Conservation (phyloP, 2,797 vertebrate species). For the Leptodactylus fallax region DNA sequence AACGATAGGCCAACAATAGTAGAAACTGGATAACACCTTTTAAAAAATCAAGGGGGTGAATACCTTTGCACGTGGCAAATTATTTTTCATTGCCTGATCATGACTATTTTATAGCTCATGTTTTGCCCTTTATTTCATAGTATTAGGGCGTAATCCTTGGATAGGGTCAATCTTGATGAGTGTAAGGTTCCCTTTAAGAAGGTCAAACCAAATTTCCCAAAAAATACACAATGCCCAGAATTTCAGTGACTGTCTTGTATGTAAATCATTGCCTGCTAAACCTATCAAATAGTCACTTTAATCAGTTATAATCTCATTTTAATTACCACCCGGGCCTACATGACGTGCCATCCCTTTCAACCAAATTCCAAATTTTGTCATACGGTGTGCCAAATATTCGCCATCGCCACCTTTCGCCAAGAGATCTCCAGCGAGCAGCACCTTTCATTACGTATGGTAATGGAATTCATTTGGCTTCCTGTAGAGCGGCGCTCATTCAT, state of each 20-base stretch:
- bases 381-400: neutral
- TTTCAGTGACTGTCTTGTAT: neutral
- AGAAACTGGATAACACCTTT: no score
- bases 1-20: no score
- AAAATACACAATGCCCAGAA: neutral
- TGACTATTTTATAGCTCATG: neutral
- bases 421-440: constrained; percentile 12
- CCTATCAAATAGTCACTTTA: neutral
- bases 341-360: neutral
- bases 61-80: neutral
- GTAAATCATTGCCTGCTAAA: neutral
- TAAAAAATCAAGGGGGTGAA: no score
- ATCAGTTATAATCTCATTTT: neutral
- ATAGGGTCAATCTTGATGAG: no score
- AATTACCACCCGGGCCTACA: neutral
- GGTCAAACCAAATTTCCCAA: neutral
- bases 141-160: no score
- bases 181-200: neutral
- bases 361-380: neutral
- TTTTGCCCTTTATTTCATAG: neutral
- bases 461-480: constrained; percentile 32
- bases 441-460: constrained; percentile 41
- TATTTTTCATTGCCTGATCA: neutral
- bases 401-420: neutral
- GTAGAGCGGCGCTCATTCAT: constrained; percentile 41